A percentile compares a stretch with the other conserved stretches of the same genome.
These are phyloP conservation scores for Zapus hudsonius DNA, from an alignment of 2,113 vertebrate genomes.

Conservation along the genomic window DNA sequence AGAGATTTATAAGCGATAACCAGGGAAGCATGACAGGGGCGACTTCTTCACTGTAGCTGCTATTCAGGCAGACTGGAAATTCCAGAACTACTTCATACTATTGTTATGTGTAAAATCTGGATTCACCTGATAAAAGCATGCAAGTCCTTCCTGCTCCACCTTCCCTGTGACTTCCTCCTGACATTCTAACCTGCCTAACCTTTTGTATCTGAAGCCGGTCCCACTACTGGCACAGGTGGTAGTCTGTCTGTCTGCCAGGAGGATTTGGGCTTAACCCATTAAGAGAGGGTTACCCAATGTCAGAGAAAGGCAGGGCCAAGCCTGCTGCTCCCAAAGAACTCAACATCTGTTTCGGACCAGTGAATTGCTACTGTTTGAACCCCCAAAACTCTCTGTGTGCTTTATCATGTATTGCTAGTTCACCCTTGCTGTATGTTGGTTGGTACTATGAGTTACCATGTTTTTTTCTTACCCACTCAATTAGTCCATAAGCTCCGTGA, in stretches of 20 bases:
- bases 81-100: constrained; percentile 16
- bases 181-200: constrained; percentile 40
- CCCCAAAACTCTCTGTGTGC: background rate
- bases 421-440: background rate
- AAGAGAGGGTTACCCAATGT: constrained; percentile 3
- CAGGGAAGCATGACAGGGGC: background rate
- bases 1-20: background rate
- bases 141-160: constrained; percentile 54
- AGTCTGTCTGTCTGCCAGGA: constrained; percentile 37
- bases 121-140: constrained; percentile 37
- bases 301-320: constrained; percentile 40
- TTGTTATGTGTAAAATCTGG: constrained; percentile 41
- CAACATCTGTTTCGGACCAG: background rate
- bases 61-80: background rate
- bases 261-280: constrained; percentile 44
- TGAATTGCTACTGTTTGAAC: background rate
- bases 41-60: background rate
- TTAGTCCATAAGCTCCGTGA: background rate
- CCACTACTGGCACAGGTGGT: constrained; percentile 33
- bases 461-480: background rate
- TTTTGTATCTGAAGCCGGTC: constrained; percentile 61
- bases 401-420: background rate
- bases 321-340: background rate
- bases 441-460: background rate
- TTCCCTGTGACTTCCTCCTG: constrained; percentile 70